A percentile compares a stretch with the other conserved stretches of the same genome.
Conservation (phyloP, 2,888 invertebrate species). For the Tholera decimalis region DNA sequence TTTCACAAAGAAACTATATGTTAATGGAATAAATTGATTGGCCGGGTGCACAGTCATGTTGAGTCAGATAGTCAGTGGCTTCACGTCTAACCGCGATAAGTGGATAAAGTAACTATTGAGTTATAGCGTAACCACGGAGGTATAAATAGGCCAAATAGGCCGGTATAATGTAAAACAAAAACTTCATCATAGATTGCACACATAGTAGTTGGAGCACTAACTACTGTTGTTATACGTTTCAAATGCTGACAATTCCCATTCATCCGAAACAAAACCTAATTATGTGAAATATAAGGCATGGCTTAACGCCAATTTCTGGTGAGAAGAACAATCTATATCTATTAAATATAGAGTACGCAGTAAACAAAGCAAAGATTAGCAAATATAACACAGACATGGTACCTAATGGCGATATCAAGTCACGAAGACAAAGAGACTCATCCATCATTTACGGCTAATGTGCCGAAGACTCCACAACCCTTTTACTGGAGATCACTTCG, state of each 20-base stretch:
- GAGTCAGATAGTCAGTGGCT: conserved; percentile 65
- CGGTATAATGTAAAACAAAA: background rate
- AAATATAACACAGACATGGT: conserved; percentile 54
- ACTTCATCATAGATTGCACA: background rate
- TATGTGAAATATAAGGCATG: conserved; percentile 6
- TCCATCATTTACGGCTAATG: conserved; percentile 88
- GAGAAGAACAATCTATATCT: conserved; percentile 16
- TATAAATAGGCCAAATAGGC: conserved; percentile 7
- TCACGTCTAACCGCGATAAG: conserved; percentile 38
- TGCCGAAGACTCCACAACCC: conserved; percentile 81
- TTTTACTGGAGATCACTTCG: conserved; percentile 73
- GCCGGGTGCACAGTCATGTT: conserved; percentile 71
- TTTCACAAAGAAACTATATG: conserved; percentile 85
- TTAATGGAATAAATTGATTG: conserved; percentile 84
- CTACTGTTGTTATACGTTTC: background rate
- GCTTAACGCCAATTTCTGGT: conserved; percentile 1
- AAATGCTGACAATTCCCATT: background rate
- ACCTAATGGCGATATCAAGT: conserved; percentile 79
- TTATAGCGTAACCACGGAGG: conserved; percentile 6
- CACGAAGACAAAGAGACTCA: conserved; percentile 75
- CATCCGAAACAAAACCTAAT: background rate
- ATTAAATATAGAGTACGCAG: conserved; percentile 29
- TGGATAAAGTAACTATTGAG: conserved; percentile 41
- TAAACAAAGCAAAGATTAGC: conserved; percentile 40
- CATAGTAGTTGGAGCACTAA: background rate